These are phyloP conservation scores for Gnatocerus cornutus DNA, from an alignment of 2,888 invertebrate genomes.

Conservation along the genomic window DNA sequence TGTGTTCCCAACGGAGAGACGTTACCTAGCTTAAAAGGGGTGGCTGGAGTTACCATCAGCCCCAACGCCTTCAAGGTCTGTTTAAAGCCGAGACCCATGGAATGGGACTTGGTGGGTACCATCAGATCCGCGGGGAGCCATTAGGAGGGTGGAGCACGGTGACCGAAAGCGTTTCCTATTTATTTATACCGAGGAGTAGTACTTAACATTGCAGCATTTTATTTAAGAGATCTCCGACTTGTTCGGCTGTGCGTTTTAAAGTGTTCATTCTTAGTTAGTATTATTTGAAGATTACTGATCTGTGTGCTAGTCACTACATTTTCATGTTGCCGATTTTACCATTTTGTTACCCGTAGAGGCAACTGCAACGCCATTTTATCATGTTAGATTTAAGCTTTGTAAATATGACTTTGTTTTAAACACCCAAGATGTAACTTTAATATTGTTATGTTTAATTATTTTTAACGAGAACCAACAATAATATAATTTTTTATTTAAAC, in stretches of 20 bases:
- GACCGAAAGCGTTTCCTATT: constrained; percentile 61
- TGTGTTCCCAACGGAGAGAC: constrained; percentile 81
- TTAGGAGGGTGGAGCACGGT: constrained; percentile 62
- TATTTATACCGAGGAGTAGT: constrained; percentile 51
- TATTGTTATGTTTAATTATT: constrained; percentile 56
- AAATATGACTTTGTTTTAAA: constrained; percentile 52
- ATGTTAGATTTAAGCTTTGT: constrained; percentile 44
- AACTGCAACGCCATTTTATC: constrained; percentile 39
- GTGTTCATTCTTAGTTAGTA: constrained; percentile 65
- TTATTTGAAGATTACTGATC: constrained; percentile 44
- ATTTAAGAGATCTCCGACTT: constrained; percentile 64
- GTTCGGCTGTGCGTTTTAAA: constrained; percentile 69
- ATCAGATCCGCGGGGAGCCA: constrained; percentile 73
- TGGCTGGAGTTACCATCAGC: constrained; percentile 88
- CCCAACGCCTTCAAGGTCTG: constrained; percentile 86
- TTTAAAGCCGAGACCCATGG: constrained; percentile 75
- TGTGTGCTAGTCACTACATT: constrained; percentile 49
- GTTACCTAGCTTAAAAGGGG: constrained; percentile 86
- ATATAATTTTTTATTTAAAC: constrained; percentile 48
- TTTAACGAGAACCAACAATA: constrained; percentile 48
- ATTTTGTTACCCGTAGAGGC: constrained; percentile 42
- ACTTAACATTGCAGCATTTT: constrained; percentile 48
- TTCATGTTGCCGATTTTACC: constrained; percentile 36
- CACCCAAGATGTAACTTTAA: constrained; percentile 55
- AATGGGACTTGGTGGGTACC: constrained; percentile 67